Conservation (phyloP, 2,888 invertebrate genomes). For the Ferrisia virgata region DNA sequence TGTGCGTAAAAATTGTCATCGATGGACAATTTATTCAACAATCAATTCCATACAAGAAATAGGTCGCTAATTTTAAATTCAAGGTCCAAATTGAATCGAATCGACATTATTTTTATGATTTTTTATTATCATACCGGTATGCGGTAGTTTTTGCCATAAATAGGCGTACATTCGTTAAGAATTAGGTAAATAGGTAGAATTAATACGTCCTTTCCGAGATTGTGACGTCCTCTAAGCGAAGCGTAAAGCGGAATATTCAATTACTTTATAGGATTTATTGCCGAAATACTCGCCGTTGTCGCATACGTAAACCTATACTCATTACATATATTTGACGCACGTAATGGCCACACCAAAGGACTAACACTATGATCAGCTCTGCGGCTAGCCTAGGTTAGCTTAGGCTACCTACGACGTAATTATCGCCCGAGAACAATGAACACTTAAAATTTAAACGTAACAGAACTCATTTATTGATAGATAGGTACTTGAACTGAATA, state of each 20-base stretch:
- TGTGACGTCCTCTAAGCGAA: constrained; percentile 10
- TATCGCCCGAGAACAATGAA: background rate
- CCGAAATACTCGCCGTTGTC: background rate
- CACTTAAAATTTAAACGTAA: background rate
- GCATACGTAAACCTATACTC: too few relatives aligned
- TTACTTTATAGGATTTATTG: background rate
- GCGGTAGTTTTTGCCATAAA: constrained; percentile 28
- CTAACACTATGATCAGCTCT: background rate
- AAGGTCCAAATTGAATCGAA: constrained; percentile 38
- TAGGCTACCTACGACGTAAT: background rate
- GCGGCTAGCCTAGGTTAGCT: too few relatives aligned
- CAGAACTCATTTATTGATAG: background rate
- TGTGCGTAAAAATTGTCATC: constrained; percentile 34
- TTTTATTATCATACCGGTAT: constrained; percentile 28
- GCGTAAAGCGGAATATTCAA: constrained; percentile 18
- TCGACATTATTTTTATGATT: constrained; percentile 34
- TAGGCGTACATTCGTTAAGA: constrained; percentile 28
- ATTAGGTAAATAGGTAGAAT: constrained; percentile 30
- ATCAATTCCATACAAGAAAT: constrained; percentile 35
- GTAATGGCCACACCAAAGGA: background rate
- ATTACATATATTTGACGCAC: background rate
- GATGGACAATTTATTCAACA: constrained; percentile 27
- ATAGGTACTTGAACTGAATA: background rate
- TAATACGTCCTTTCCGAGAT: constrained; percentile 24
- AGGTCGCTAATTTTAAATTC: constrained; percentile 41